Base-by-base conservation (phyloP, 2,888 invertebrate genomes). In the Sicus ferrugineus region DNA sequence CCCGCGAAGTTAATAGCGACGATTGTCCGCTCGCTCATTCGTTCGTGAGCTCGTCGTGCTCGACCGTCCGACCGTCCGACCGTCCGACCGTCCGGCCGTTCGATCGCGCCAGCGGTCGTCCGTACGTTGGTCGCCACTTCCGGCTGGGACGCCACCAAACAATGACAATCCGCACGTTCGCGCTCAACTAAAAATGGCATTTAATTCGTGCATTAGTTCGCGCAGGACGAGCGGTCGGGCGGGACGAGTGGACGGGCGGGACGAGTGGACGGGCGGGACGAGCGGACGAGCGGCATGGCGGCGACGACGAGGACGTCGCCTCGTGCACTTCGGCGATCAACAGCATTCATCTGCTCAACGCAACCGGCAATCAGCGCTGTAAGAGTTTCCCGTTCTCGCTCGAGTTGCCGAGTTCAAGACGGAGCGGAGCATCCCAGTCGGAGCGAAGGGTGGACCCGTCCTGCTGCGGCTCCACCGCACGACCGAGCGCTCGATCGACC, bases 321-420 rank as follows among this genome's bases (percentile, higher is more conserved):
- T 67, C 69, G 70, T 64, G 66, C 66, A 73, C 82, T 82, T 82
- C 81, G 82, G 82, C 82, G 82, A 82, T 80, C 81, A 80, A 77
- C 79, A 81, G 79, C 81, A 78, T 58, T 42, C 56, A 59, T 63
- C 30, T 46, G 30, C 19, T 58, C 3, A 16, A 6, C 28, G 21
- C 80, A 82, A 82, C 82, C 81, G 80, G 75, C 79, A 81, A 80
- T 82, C 82, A 81, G 77, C 78, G 16, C 28, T 79, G 78, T 74
- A 30, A 67, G 48, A 67, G 31, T 59, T 59, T 54, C 23, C 28
- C 66, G 48, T 67, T 58, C 50, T 59, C 50, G 64, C 28, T 30
- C 63, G 68, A 38, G 16, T 11, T 14, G 16, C n/a, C 9, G 7
- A 16, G 48, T 6, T 38, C 48, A 19, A 48, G 6, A 9, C 14